phyloP scores from a whole-genome alignment of 1,140 invertebrate species.

The Drosophila albomicans region DNA sequence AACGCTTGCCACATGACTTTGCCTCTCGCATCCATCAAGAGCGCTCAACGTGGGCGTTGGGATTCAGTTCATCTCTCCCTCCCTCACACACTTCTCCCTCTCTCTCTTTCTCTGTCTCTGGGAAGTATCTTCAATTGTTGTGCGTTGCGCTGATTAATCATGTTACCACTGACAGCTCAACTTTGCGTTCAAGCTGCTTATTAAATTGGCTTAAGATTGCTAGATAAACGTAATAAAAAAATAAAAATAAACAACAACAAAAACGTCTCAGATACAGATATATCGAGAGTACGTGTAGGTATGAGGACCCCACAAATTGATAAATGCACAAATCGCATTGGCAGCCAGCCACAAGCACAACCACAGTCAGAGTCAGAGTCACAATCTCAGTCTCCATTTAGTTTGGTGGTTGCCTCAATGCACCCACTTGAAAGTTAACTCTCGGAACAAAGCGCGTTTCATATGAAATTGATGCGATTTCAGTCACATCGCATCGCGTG shows the following conservation, averaged over 20 bases:
- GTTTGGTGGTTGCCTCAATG: constrained; percentile 31
- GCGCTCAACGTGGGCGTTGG: constrained; percentile 61
- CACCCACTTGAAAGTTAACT: constrained; percentile 62
- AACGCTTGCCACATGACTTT: constrained; percentile 37
- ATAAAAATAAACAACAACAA: not conserved
- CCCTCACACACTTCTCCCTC: constrained; percentile 7
- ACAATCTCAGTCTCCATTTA: no score
- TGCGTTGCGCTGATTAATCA: constrained; percentile 78
- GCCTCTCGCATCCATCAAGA: constrained; percentile 44
- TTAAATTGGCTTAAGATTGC: constrained; percentile 83
- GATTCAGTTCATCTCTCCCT: constrained; percentile 15
- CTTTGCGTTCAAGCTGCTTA: constrained; percentile 79
- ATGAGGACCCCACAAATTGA: constrained; percentile 81
- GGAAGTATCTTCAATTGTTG: constrained; percentile 69
- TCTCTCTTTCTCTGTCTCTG: constrained; percentile 16
- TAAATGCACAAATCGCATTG: constrained; percentile 66
- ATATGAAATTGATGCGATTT: constrained; percentile 69
- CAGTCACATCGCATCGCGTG: constrained; percentile 74
- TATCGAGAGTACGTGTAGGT: constrained; percentile 68
- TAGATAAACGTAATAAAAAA: constrained; percentile 74
- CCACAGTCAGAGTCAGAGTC: constrained; percentile 26
- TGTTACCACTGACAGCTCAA: constrained; percentile 81
- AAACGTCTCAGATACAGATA: constrained; percentile 25
- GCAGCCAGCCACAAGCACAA: constrained; percentile 28
- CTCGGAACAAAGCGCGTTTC: constrained; percentile 44